Evolutionary conservation across 1,140 invertebrate genomes (phyloP), one percentile per base, ranked within the genome.

Genomic region (Anoplolepis gracilipes): DNA sequence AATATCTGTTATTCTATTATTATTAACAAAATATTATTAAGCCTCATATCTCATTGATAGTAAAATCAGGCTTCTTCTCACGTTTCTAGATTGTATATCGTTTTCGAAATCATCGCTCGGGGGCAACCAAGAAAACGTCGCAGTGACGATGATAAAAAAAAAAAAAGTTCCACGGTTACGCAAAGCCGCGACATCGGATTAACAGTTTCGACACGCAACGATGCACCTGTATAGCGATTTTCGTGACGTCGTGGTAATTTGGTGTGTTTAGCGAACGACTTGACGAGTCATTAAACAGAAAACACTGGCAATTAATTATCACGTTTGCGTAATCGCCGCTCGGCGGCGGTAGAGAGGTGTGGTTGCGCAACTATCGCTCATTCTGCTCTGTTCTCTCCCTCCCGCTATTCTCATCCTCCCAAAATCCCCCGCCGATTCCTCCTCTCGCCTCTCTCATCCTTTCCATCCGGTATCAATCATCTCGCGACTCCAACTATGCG

Each of bases 251-350:
- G 87, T 85, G 81, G 86, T 87, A 90, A 92, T 93, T 92, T 89
- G 92, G 90, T 88, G 90, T 92, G 91, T 93, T 93, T 93, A 92
- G 92, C 91, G 90, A 89, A 86, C 90, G 88, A 90, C 88, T 88
- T 89, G 90, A 92, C 90, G 89, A 93, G 90, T 92, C 92, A 93
- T 93, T 91, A 92, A 93, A 93, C 91, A 91, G 89, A 90, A 87
- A 93, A 93, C 88, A 93, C 90, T 88, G 88, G 89, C 92, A 93
- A 94, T 94, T 94, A 93, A 94, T 94, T 94, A 93, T 93, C 90
- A 89, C 90, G 90, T 93, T 93, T 93, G 89, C 93, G 92, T 93
- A 93, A 93, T 93, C 91, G 88, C 86, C 84, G 90, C 84, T 86
- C 90, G 61, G 76, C 81, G 84, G 82, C 87, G 85, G 81, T 89